phyloP scores from a whole-genome alignment of 2,113 vertebrate genomes.

The Eupsittula cactorum region DNA sequence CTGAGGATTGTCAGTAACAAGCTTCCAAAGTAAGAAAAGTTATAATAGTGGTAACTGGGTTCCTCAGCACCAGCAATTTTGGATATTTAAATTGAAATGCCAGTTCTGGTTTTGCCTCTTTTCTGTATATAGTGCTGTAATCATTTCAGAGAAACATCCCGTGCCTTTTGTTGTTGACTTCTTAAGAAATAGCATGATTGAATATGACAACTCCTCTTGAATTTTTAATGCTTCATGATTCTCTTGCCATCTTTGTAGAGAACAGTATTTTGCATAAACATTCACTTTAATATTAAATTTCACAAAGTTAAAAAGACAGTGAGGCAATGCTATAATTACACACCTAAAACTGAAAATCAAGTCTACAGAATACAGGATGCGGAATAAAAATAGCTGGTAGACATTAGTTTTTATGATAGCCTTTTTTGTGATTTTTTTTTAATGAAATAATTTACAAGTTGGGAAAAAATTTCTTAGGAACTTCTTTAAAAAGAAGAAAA shows the following conservation, averaged over 20 bases:
- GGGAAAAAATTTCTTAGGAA: background rate
- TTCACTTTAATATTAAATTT: background rate
- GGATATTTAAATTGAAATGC: conserved; percentile 39
- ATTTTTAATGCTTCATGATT: conserved; percentile 27
- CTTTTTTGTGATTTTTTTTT: background rate
- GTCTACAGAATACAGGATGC: background rate
- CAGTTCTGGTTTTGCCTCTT: background rate
- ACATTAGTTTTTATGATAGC: background rate
- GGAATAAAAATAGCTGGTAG: background rate
- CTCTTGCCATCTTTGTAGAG: background rate
- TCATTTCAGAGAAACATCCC: conserved; percentile 4
- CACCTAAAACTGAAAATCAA: conserved; percentile 1
- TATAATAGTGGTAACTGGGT: background rate
- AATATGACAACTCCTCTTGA: conserved; percentile 6
- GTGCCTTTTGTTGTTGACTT: conserved; percentile 5
- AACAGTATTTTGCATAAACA: background rate
- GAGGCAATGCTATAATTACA: background rate
- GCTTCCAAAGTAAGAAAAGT: background rate
- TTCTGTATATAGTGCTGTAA: background rate
- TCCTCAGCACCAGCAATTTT: background rate
- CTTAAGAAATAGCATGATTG: background rate
- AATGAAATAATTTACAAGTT: background rate
- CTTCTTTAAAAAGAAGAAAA: background rate
- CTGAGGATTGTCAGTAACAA: background rate
- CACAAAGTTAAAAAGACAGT: background rate